phyloP scores from a whole-genome alignment of 2,888 invertebrate genomes.

The Camptogramma bilineatum region DNA sequence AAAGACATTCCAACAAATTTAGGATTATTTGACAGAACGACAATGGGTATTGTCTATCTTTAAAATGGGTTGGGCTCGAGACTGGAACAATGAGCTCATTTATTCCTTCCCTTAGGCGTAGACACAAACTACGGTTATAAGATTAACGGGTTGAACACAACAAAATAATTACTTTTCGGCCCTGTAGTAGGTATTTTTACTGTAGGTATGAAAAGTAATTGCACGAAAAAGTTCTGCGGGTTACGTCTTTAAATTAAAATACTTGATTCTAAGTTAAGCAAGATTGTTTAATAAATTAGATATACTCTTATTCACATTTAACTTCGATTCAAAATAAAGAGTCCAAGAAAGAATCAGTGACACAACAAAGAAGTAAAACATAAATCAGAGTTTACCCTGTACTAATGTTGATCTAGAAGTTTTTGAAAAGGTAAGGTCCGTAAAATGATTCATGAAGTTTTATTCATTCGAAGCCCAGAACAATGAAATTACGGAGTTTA shows the following conservation, averaged over 20 bases:
- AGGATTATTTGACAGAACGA: constrained; percentile 72
- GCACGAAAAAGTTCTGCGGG: constrained; percentile 30
- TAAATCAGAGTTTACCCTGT: not conserved
- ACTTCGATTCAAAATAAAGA: not conserved
- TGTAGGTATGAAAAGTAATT: constrained; percentile 39
- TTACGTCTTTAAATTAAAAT: constrained; percentile 17
- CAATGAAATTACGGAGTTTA: constrained; percentile 33
- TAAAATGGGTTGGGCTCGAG: constrained; percentile 71
- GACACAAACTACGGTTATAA: constrained; percentile 67
- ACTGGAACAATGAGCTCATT: constrained; percentile 75
- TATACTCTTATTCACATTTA: too few relatives aligned
- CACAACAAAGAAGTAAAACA: not conserved
- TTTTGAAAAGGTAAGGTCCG: constrained; percentile 1
- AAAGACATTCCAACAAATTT: constrained; percentile 74
- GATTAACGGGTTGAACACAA: constrained; percentile 70
- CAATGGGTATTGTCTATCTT: constrained; percentile 79
- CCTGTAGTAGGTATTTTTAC: constrained; percentile 48
- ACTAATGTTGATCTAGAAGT: constrained; percentile 6
- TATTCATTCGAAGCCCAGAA: constrained; percentile 19
- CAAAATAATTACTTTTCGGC: constrained; percentile 67
- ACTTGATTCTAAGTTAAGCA: not conserved
- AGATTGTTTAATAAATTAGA: not conserved
- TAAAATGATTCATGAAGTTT: constrained; percentile 15
- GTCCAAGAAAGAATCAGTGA: not conserved
- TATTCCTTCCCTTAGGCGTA: constrained; percentile 76